These are phyloP conservation scores for Pedionomus torquatus DNA, from an alignment of 2,113 vertebrate genomes.

Conservation along the genomic window DNA sequence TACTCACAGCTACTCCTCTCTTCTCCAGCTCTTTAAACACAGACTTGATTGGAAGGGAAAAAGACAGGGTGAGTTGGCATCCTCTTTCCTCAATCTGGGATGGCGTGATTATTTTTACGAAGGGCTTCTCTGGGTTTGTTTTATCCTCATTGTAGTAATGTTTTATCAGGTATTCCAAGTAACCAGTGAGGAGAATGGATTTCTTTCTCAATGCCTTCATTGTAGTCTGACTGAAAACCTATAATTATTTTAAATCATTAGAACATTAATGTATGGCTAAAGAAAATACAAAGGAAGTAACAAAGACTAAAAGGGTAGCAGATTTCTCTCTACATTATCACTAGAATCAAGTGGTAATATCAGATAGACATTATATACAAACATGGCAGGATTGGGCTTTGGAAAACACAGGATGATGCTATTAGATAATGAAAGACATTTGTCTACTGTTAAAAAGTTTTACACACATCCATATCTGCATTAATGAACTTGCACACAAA, in stretches of 20 bases:
- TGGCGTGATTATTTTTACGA: slow-evolving; percentile 87
- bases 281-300: neutral
- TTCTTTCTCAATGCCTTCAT: slow-evolving; percentile 88
- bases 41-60: slow-evolving; percentile 80
- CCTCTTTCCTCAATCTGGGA: slow-evolving; percentile 81
- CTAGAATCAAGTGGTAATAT: neutral
- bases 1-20: slow-evolving; percentile 89
- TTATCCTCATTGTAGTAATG: slow-evolving; percentile 74
- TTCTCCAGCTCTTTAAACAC: slow-evolving; percentile 88
- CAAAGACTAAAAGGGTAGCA: neutral
- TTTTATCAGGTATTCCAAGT: slow-evolving; percentile 90
- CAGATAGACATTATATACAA: neutral
- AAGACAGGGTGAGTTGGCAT: slow-evolving; percentile 89
- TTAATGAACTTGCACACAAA: neutral
- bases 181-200: slow-evolving; percentile 90
- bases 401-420: neutral
- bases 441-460: neutral
- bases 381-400: neutral
- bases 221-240: slow-evolving; percentile 88
- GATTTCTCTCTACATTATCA: neutral
- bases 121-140: slow-evolving; percentile 60
- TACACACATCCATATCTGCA: too few relatives aligned
- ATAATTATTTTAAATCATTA: neutral
- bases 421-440: neutral
- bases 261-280: neutral